phyloP scores from a whole-genome alignment of 2,888 invertebrate species.

The Eumacrocentrus americanus region DNA sequence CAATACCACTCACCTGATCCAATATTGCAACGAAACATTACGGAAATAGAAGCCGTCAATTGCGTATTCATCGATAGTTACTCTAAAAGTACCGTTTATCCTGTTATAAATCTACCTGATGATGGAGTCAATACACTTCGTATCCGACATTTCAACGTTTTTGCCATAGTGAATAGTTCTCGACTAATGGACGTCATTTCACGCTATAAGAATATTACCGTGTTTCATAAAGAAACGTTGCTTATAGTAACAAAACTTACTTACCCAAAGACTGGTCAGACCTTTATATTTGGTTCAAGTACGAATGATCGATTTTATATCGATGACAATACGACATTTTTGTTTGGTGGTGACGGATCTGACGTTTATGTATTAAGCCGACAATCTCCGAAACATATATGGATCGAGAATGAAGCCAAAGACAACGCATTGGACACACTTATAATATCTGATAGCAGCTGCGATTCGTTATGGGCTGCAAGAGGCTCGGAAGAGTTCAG shows the following conservation, averaged over 20 bases:
- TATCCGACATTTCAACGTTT: neutral
- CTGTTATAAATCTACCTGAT: neutral
- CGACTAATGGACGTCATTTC: neutral
- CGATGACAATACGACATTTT: neutral
- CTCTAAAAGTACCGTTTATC: neutral
- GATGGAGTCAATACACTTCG: neutral
- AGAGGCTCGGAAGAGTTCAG: neutral
- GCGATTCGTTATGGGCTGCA: neutral
- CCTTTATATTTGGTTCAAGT: neutral
- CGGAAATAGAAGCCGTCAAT: neutral
- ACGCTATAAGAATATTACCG: neutral
- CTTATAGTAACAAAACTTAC: neutral
- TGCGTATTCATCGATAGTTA: neutral
- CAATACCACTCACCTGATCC: neutral
- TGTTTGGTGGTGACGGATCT: neutral
- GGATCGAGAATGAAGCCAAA: neutral
- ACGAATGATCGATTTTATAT: neutral
- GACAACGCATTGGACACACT: neutral
- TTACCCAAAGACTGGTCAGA: neutral
- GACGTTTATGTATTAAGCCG: neutral
- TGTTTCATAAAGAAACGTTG: neutral
- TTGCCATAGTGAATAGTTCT: neutral
- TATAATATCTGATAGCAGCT: neutral
- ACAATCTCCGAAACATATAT: neutral
- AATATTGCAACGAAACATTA: neutral